phyloP scores from a whole-genome alignment of 2,113 vertebrate species.

The Benitochromis conjunctus region DNA sequence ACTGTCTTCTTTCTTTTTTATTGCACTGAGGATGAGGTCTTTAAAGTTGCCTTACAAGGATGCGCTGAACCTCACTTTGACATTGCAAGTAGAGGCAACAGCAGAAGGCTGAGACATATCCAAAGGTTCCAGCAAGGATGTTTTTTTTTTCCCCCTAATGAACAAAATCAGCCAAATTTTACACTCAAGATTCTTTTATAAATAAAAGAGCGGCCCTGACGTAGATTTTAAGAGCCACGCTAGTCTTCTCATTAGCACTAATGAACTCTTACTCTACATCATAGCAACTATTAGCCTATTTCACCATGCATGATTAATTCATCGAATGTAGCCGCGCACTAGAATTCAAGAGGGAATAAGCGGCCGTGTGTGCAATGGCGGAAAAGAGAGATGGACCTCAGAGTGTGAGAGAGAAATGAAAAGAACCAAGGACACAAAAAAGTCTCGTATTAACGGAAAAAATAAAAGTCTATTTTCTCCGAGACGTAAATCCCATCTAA shows the following conservation, averaged over 20 bases:
- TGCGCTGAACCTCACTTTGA: background rate
- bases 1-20: background rate
- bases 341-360: slow-evolving; percentile 10
- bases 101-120: background rate
- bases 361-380: background rate
- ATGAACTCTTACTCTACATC: slow-evolving; percentile 64
- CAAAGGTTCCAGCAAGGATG: background rate
- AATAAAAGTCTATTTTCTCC: slow-evolving; percentile 4
- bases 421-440: background rate
- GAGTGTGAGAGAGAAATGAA: slow-evolving; percentile 63
- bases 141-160: background rate
- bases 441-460: background rate
- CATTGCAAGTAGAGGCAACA: background rate
- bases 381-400: slow-evolving; percentile 57
- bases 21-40: background rate
- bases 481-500: slow-evolving; percentile 3
- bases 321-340: slow-evolving; percentile 19
- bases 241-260: slow-evolving; percentile 39
- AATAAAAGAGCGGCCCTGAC: slow-evolving; percentile 22
- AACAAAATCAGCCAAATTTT: background rate
- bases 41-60: background rate
- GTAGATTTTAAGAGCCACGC: slow-evolving; percentile 4
- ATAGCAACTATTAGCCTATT: slow-evolving; percentile 46
- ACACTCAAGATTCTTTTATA: slow-evolving; percentile 20
- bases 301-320: slow-evolving; percentile 55